These are phyloP conservation scores for Cnemophilus loriae DNA, from an alignment of 2,113 vertebrate species.

Conservation along the genomic window DNA sequence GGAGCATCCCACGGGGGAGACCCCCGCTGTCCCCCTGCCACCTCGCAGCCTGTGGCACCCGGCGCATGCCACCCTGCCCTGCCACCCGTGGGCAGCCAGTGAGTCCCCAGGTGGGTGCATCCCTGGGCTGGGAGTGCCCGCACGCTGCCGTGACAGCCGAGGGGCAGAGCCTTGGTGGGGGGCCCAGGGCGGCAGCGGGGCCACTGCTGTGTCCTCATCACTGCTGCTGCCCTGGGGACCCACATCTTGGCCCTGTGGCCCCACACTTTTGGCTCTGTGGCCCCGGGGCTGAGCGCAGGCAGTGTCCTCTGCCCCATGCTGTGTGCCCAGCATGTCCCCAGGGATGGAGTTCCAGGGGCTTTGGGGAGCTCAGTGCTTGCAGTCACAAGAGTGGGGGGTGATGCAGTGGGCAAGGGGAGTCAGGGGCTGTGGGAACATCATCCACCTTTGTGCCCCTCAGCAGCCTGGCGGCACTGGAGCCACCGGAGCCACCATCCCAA, in stretches of 20 bases:
- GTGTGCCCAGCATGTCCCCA: neutral
- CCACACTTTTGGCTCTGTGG: neutral
- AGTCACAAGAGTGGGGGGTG: neutral
- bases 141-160: neutral
- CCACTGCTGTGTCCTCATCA: neutral
- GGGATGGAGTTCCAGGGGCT: neutral
- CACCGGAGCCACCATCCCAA: neutral
- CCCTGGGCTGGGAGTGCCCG: neutral
- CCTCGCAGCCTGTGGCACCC: neutral
- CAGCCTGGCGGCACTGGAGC: neutral
- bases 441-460: fast-evolving
- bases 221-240: neutral
- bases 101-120: neutral
- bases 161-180: neutral
- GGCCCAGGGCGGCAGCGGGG: neutral
- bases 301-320: neutral
- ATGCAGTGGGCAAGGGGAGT: neutral
- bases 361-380: neutral
- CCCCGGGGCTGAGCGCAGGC: fast-evolving
- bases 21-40: neutral
- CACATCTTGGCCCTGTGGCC: no score
- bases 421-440: neutral
- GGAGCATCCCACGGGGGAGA: neutral
- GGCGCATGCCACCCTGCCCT: neutral
- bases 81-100: neutral